Evolutionary conservation across 2,797 vertebrate species (phyloP).

Genomic region (Calcarius lapponicus): DNA sequence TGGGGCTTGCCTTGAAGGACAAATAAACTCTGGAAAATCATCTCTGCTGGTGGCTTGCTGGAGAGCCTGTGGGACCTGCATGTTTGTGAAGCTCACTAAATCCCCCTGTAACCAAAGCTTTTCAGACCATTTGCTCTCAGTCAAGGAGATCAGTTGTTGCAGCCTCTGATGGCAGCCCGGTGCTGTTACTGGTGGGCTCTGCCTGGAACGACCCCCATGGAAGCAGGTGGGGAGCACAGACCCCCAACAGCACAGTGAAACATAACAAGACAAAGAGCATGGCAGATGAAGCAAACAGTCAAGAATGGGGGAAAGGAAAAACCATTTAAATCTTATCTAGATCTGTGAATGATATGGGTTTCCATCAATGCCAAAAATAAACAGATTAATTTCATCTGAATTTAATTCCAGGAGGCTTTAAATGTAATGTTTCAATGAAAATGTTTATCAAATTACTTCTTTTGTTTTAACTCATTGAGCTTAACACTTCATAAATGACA

Average conservation of each 20-base stretch:
- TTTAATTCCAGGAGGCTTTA: not conserved
- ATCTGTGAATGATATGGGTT: not conserved
- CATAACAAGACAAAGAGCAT: not conserved
- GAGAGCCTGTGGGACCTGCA: not conserved
- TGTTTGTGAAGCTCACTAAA: not conserved
- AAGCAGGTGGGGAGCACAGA: not conserved
- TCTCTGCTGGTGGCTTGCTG: not conserved
- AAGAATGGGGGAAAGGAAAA: not conserved
- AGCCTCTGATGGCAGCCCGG: not conserved
- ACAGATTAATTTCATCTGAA: not conserved
- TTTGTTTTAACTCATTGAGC: not conserved
- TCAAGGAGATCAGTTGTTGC: not conserved
- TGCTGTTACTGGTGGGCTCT: not conserved
- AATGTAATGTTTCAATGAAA: not conserved
- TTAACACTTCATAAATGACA: not conserved
- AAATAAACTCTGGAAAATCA: not conserved
- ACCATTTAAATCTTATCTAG: not conserved
- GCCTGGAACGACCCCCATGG: not conserved
- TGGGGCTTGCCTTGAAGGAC: not conserved
- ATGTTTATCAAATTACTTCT: not conserved
- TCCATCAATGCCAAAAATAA: not conserved
- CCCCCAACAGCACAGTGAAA: not conserved
- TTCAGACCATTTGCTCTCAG: not conserved
- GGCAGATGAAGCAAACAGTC: not conserved
- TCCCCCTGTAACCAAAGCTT: not conserved